Evolutionary conservation across 2,113 vertebrate genomes (phyloP).

Genomic region (Anarhynchus alexandrinus): DNA sequence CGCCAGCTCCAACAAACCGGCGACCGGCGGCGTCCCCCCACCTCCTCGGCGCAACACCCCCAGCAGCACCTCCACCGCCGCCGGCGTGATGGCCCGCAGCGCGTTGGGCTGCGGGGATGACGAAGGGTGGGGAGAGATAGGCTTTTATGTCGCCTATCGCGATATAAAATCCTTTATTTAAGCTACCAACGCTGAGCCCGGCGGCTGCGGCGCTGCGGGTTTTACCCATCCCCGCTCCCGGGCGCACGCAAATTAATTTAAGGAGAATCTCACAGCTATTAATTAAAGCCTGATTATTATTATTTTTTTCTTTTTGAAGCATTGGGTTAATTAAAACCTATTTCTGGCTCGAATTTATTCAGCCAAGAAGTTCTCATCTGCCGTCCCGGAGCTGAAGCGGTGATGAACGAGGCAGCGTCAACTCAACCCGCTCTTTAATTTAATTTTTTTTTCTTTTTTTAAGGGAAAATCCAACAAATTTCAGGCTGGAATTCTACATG

Average conservation of each 20-base stretch:
- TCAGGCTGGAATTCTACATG: not conserved
- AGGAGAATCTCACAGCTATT: fast-evolving
- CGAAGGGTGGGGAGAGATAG: fast-evolving
- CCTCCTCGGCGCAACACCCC: constrained; percentile 78
- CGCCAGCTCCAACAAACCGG: constrained; percentile 61
- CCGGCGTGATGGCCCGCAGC: constrained; percentile 78
- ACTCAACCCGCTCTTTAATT: not conserved
- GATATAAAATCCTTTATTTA: fast-evolving
- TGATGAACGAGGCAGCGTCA: not conserved
- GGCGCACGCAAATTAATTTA: fast-evolving
- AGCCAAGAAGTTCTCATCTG: not conserved
- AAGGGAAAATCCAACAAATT: not conserved
- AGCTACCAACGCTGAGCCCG: fast-evolving
- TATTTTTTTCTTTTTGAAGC: no score
- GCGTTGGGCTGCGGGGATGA: constrained; percentile 81
- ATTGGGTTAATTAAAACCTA: not conserved
- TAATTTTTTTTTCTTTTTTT: not conserved
- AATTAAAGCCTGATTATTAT: not conserved
- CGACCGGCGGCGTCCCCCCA: constrained; percentile 19
- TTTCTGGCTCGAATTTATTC: not conserved
- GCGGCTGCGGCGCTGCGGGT: fast-evolving
- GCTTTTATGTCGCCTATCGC: fast-evolving
- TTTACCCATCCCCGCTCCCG: not conserved
- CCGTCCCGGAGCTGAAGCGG: fast-evolving
- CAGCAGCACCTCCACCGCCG: constrained; percentile 83